Conservation (phyloP, 2,113 vertebrate species). For the Hemiscyllium ocellatum region DNA sequence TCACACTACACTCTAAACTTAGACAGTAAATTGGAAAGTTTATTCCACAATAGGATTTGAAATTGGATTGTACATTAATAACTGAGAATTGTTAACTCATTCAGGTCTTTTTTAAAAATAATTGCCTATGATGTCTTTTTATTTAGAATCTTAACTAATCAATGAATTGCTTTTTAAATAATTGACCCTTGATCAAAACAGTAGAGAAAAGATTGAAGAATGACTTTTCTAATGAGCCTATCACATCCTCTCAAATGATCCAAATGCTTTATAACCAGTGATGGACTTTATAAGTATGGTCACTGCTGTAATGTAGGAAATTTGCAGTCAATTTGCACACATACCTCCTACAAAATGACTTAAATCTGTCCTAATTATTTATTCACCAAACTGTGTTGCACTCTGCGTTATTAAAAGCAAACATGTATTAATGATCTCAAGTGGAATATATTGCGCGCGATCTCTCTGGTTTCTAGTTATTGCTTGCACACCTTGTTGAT, state of each 20-base stretch:
- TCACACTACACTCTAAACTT: neutral
- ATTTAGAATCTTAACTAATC: neutral
- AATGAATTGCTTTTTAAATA: neutral
- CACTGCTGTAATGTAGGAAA: neutral
- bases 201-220: neutral
- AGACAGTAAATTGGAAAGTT: neutral
- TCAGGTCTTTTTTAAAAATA: neutral
- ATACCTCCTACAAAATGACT: neutral
- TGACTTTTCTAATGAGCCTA: neutral
- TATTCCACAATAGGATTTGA: neutral
- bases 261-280: neutral
- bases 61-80: neutral
- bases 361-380: too few relatives aligned
- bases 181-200: neutral
- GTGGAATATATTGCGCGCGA: too few relatives aligned
- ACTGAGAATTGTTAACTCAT: neutral
- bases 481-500: too few relatives aligned
- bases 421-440: too few relatives aligned
- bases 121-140: neutral
- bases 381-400: too few relatives aligned
- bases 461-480: too few relatives aligned
- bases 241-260: neutral
- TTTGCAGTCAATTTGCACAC: neutral
- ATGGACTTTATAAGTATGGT: neutral
- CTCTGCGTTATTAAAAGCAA: too few relatives aligned